These are phyloP conservation scores for Nysson spinosus DNA, from an alignment of 2,888 invertebrate genomes.

Conservation along the genomic window DNA sequence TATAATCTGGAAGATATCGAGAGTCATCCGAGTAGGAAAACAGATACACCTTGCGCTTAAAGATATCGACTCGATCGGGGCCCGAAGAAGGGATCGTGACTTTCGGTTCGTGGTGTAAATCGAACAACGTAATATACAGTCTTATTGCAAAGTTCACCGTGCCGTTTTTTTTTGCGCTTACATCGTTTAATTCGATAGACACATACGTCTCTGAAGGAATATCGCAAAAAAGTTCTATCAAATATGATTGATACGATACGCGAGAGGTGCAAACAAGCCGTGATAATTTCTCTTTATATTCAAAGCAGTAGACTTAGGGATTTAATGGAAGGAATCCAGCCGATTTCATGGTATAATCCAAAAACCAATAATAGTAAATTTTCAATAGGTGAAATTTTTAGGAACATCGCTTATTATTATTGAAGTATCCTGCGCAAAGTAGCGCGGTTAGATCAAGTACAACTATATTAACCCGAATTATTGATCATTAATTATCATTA, in stretches of 20 bases:
- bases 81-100: constrained; percentile 51
- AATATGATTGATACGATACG: no score
- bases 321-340: no score
- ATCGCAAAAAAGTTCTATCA: neutral
- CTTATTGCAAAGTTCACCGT: constrained; percentile 46
- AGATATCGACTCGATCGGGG: constrained; percentile 41
- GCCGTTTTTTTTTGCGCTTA: neutral
- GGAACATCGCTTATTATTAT: no score
- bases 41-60: constrained; percentile 41
- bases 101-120: constrained; percentile 56
- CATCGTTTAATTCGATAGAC: neutral
- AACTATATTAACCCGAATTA: constrained; percentile 42
- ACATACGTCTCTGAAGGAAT: neutral
- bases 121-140: constrained; percentile 51
- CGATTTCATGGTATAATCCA: no score
- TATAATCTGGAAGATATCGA: constrained; percentile 44
- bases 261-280: no score
- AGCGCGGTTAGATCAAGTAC: neutral
- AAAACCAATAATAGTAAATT: no score
- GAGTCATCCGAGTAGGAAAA: constrained; percentile 52
- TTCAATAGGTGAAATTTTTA: no score
- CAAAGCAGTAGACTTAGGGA: no score
- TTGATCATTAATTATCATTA: constrained; percentile 57
- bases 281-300: no score
- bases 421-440: neutral